phyloP scores from a whole-genome alignment of 1,140 invertebrate species.

The Ceratoteleas bidentatus region DNA sequence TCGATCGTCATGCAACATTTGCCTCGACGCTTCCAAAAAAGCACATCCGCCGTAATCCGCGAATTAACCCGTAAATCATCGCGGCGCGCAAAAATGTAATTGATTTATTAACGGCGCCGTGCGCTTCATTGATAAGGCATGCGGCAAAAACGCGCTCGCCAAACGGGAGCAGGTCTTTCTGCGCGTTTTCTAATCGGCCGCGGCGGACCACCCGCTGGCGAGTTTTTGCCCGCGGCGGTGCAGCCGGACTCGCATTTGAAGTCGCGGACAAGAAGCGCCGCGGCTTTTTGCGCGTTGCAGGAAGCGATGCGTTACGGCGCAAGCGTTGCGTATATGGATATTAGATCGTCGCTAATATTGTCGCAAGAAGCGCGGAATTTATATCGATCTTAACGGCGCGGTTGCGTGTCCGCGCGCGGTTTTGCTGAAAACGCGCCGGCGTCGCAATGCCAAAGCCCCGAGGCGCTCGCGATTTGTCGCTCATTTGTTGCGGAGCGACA shows the following conservation, averaged over 20 bases:
- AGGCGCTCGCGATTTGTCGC: slow-evolving; percentile 19
- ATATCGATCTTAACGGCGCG: slow-evolving; percentile 53
- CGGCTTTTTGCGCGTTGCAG: slow-evolving; percentile 58
- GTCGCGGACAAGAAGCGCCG: slow-evolving; percentile 64
- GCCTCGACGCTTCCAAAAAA: no score
- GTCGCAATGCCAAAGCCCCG: slow-evolving; percentile 18
- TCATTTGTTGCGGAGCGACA: slow-evolving; percentile 2
- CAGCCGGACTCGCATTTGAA: slow-evolving; percentile 59
- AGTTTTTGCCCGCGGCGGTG: slow-evolving; percentile 57
- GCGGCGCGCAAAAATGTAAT: slow-evolving; percentile 55
- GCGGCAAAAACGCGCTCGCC: slow-evolving; percentile 42
- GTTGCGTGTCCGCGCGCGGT: slow-evolving; percentile 28
- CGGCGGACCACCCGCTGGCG: slow-evolving; percentile 56
- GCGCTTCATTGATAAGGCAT: slow-evolving; percentile 50
- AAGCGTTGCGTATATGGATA: slow-evolving; percentile 58
- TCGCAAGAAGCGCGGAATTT: slow-evolving; percentile 59
- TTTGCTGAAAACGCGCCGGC: slow-evolving; percentile 29
- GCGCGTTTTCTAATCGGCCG: slow-evolving; percentile 60
- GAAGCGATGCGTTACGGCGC: slow-evolving; percentile 56
- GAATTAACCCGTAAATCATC: no score
- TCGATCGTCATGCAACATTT: no score
- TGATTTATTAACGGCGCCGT: slow-evolving; percentile 40
- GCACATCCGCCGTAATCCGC: no score
- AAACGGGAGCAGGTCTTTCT: slow-evolving; percentile 50
- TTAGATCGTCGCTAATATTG: slow-evolving; percentile 62